These are phyloP conservation scores for Emys orbicularis DNA, from an alignment of 2,797 vertebrate species.

Conservation along the genomic window DNA sequence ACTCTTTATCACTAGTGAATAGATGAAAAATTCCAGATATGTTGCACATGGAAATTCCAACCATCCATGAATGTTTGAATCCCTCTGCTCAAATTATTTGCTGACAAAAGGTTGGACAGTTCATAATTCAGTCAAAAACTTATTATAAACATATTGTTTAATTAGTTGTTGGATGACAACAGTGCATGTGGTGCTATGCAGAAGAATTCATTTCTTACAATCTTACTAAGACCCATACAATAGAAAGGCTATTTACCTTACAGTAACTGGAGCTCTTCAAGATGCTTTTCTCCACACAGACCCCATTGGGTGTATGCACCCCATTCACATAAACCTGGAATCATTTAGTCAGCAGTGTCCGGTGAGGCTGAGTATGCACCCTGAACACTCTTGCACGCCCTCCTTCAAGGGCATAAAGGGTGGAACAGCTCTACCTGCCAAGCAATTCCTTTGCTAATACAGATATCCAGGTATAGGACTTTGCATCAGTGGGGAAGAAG, in stretches of 20 bases:
- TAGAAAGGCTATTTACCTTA: neutral
- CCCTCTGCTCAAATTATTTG: neutral
- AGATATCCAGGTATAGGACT: neutral
- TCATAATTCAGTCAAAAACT: neutral
- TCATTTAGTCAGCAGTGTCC: neutral
- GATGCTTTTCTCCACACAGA: neutral
- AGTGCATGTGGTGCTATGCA: neutral
- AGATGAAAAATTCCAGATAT: neutral
- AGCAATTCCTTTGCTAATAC: neutral
- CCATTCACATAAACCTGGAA: neutral
- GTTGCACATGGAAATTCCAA: neutral
- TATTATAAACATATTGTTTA: neutral
- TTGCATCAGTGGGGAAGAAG: neutral
- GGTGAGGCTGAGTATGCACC: neutral
- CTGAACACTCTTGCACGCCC: neutral
- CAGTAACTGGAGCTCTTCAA: neutral
- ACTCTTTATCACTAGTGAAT: neutral
- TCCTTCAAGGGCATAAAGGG: neutral
- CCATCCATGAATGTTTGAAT: neutral
- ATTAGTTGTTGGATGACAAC: neutral
- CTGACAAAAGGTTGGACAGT: neutral
- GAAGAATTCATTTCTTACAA: neutral
- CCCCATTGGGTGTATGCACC: neutral
- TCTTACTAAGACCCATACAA: neutral
- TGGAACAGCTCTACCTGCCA: neutral